Evolutionary conservation across 2,888 invertebrate species (phyloP).

Genomic region (Aproaerema taeniolella): DNA sequence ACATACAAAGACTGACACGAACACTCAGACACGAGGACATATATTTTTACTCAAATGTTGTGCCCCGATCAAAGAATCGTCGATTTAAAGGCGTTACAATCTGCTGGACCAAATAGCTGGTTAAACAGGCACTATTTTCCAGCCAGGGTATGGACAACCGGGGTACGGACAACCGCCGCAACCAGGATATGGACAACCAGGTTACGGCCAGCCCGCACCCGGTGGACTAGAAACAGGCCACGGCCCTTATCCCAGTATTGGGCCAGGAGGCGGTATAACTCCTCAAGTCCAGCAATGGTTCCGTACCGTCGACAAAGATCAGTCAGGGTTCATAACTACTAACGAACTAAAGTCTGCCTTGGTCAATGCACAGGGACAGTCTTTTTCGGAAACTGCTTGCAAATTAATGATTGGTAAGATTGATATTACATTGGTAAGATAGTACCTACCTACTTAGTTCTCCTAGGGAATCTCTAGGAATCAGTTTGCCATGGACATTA

Average conservation of each 20-base stretch:
- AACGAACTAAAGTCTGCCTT: conserved; percentile 87
- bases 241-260: conserved; percentile 67
- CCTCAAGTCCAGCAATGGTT: conserved; percentile 93
- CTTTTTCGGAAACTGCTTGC: conserved; percentile 90
- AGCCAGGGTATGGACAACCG: too few species aligned
- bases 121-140: too few species aligned
- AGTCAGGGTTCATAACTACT: conserved; percentile 88
- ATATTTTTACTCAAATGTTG: too few species aligned
- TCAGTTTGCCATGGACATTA: too few species aligned
- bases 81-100: too few species aligned
- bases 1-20: too few species aligned
- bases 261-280: conserved; percentile 71
- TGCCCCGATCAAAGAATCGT: too few species aligned
- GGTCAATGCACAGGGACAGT: conserved; percentile 90
- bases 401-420: conserved; percentile 88
- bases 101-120: too few species aligned
- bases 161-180: too few species aligned
- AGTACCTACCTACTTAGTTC: neutral
- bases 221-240: conserved; percentile 62
- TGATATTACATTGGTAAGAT: too few species aligned
- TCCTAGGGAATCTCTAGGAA: neutral
- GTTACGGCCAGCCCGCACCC: conserved; percentile 22
- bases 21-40: too few species aligned
- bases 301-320: conserved; percentile 87
- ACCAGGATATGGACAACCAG: too few species aligned